Conservation (phyloP, 2,888 invertebrate genomes). For the Nycteola revayana region DNA sequence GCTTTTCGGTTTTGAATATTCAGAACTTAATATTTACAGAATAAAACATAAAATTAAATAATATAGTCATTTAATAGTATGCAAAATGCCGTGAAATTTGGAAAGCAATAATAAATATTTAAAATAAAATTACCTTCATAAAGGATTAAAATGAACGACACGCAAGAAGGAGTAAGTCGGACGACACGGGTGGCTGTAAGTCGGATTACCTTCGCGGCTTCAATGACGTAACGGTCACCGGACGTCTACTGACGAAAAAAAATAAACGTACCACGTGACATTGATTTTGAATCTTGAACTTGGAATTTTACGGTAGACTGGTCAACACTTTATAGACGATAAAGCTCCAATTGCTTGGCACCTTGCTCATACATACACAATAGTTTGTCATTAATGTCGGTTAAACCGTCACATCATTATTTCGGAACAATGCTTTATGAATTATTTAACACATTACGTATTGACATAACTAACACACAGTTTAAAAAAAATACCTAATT, state of each 20-base stretch:
- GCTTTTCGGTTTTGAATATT: too few relatives aligned
- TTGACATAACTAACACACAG: too few relatives aligned
- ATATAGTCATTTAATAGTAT: too few relatives aligned
- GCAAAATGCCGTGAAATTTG: conserved; percentile 18
- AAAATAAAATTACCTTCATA: conserved; percentile 14
- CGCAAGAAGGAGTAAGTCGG: conserved; percentile 59
- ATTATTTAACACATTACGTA: too few relatives aligned
- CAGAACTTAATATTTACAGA: too few relatives aligned
- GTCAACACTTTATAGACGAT: conserved; percentile 17
- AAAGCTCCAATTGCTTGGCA: too few relatives aligned
- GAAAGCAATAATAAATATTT: conserved; percentile 15
- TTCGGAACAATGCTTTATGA: too few relatives aligned
- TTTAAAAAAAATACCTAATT: too few relatives aligned
- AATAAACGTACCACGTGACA: conserved; percentile 45
- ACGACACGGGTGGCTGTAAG: conserved; percentile 45
- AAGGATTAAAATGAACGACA: conserved; percentile 48
- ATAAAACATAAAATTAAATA: too few relatives aligned
- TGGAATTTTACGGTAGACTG: conserved; percentile 37
- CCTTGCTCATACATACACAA: too few relatives aligned
- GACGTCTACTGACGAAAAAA: conserved; percentile 33
- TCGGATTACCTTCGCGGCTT: conserved; percentile 45
- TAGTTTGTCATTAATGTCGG: too few relatives aligned
- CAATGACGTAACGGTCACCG: conserved; percentile 60
- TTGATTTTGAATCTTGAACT: conserved; percentile 57
- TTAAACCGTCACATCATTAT: too few relatives aligned